phyloP scores from a whole-genome alignment of 2,888 invertebrate genomes.

The Nipponacmea schrenckii region DNA sequence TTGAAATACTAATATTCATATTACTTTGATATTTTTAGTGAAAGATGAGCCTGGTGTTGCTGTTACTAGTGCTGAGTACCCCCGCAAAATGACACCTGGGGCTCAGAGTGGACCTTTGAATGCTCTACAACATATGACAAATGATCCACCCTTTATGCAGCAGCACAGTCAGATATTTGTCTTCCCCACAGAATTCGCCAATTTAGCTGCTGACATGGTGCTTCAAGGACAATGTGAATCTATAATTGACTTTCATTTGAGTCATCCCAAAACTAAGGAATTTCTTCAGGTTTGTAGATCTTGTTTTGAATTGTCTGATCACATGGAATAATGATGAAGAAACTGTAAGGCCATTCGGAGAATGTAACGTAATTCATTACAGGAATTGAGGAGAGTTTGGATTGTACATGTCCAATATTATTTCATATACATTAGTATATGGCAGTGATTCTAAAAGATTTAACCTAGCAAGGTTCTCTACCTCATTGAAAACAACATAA shows the following conservation, averaged over 20 bases:
- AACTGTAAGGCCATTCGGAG: conserved; percentile 18
- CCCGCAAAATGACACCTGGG: conserved; percentile 21
- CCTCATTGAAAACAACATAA: too few relatives aligned
- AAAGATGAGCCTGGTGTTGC: conserved; percentile 18
- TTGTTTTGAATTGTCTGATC: conserved; percentile 28
- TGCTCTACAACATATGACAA: conserved; percentile 25
- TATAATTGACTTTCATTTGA: conserved; percentile 92
- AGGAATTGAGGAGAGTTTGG: conserved; percentile 25
- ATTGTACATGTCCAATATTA: conserved; percentile 23
- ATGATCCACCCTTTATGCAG: conserved; percentile 71
- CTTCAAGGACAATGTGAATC: conserved; percentile 88
- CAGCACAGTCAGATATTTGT: conserved; percentile 98
- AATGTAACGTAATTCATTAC: conserved; percentile 14
- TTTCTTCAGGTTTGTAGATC: conserved; percentile 81
- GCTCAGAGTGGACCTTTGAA: conserved; percentile 17
- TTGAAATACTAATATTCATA: too few relatives aligned
- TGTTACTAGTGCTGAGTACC: conserved; percentile 18
- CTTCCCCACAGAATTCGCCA: conserved; percentile 92
- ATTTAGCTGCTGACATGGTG: conserved; percentile 93
- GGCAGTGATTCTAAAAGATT: too few relatives aligned
- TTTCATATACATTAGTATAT: too few relatives aligned
- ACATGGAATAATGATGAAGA: not conserved
- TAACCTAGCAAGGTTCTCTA: too few relatives aligned
- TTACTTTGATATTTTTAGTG: conserved; percentile 4
- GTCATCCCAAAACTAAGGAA: conserved; percentile 93